Evolutionary conservation across 1,140 invertebrate genomes (phyloP), one percentile per base, ranked within the genome.

Genomic region (Doryteuthis pealeii): DNA sequence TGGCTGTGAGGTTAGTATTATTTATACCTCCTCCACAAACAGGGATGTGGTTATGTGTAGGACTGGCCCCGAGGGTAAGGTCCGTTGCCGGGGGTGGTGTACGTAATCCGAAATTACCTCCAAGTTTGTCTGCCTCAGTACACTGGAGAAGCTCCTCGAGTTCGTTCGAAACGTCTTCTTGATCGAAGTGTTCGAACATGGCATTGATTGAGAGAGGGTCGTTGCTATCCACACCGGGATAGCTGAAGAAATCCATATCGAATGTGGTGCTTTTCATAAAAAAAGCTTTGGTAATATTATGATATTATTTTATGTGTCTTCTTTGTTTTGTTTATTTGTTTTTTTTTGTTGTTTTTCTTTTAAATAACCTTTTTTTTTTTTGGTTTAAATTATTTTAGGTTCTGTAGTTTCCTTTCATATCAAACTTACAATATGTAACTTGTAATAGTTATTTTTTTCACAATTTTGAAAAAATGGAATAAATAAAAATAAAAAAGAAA

Each of bases 81-180:
- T 33, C 66, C 66, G 3, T 32, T 6, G 66, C 15, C 30, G 18
- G n/a, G n/a, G 15, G 31, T 18, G 22, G 31, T 8, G 30, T 33
- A 22, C 30, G 66, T n/a, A 22, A 62, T 62, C 22, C 54, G 18
- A 62, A 62, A 22, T 62, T 12, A 62, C 6, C 26, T n/a, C 26
- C 26, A 1, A n/a, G 18, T 6, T 62, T 62, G 10, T 62, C 54
- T 2, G 54, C 5, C 12, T 12, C 31, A 18, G 66, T 30, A 22
- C 15, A 22, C 28, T 68, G 66, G 5, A 68, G 6, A 26, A 68
- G 30, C 5, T 68, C 22, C 30, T 68, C 66, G 8, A 68, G 12
- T 26, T 68, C 66, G n/a, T 18, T 22, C 31, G 22, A 30, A 18
- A 68, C 66, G 28, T 68, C 66, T 68, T 68, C 66, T 68, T 33